These are phyloP conservation scores for Gymnorhina tibicen DNA, from an alignment of 2,113 vertebrate species.

Conservation along the genomic window DNA sequence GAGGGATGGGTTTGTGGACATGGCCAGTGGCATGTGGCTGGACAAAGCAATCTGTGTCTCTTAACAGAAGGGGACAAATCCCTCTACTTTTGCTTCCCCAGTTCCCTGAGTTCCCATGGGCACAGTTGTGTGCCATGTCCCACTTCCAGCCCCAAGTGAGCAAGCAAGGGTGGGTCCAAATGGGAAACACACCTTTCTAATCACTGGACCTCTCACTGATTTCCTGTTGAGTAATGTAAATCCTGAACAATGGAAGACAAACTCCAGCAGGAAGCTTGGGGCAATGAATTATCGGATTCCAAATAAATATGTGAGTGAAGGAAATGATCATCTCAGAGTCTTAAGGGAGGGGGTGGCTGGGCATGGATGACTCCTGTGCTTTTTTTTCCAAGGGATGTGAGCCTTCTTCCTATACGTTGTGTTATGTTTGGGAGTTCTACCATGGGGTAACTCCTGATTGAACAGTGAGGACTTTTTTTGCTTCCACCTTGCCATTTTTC, in stretches of 20 bases:
- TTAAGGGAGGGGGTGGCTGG: not conserved
- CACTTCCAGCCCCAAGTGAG: not conserved
- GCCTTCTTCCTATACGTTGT: slow-evolving; percentile 6
- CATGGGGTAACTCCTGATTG: not conserved
- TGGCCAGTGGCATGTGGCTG: rapidly evolving
- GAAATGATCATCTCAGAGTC: slow-evolving; percentile 7
- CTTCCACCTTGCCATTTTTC: not conserved
- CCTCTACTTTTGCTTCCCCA: not conserved
- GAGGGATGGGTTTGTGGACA: not conserved
- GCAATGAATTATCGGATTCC: slow-evolving; percentile 47
- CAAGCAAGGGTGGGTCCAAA: not conserved
- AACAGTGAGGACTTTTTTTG: not conserved
- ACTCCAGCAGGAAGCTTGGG: slow-evolving; percentile 48
- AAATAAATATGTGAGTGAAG: slow-evolving; percentile 41
- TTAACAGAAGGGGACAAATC: not conserved
- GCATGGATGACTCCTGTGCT: not conserved
- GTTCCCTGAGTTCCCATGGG: not conserved
- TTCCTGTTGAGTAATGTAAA: slow-evolving; percentile 62
- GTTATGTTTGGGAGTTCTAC: not conserved
- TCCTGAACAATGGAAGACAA: slow-evolving; percentile 57
- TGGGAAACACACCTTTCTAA: slow-evolving; percentile 57
- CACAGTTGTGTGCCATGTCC: not conserved
- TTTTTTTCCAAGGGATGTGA: not conserved
- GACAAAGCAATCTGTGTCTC: not conserved
- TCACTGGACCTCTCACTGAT: slow-evolving; percentile 25